phyloP scores from a whole-genome alignment of 2,888 invertebrate genomes.

The Corbicula japonica region DNA sequence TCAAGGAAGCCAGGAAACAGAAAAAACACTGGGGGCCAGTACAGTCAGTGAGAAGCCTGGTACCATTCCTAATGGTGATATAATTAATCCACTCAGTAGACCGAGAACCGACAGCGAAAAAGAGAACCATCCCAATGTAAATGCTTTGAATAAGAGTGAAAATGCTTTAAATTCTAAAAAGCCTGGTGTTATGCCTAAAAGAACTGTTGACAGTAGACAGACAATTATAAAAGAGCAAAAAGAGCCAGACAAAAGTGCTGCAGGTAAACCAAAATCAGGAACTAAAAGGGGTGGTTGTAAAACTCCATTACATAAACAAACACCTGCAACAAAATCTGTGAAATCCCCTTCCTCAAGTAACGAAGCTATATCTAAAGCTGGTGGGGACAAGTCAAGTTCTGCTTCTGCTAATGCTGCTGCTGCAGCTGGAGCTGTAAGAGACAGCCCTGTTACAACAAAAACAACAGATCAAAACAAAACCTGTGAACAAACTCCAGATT shows the following conservation, averaged over 20 bases:
- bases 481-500: too few species aligned
- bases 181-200: not conserved
- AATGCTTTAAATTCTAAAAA: not conserved
- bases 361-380: too few species aligned
- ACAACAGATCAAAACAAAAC: not conserved
- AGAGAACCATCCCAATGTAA: slow-evolving; percentile 75
- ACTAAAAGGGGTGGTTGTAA: too few species aligned
- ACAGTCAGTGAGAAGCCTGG: slow-evolving; percentile 22
- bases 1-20: slow-evolving; percentile 26
- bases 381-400: too few species aligned
- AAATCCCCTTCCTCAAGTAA: not conserved
- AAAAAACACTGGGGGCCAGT: slow-evolving; percentile 13
- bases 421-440: not conserved
- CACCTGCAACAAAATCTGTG: not conserved
- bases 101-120: slow-evolving; percentile 79
- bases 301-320: not conserved
- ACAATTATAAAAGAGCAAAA: slow-evolving; percentile 2
- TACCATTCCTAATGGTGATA: slow-evolving; percentile 23
- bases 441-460: not conserved
- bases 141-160: slow-evolving; percentile 11
- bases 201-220: not conserved
- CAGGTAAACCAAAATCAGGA: slow-evolving; percentile 9
- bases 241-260: not conserved
- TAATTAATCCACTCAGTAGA: slow-evolving; percentile 14
- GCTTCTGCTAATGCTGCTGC: too few species aligned